phyloP scores from a whole-genome alignment of 2,888 invertebrate species.

The Campoplex nolae region DNA sequence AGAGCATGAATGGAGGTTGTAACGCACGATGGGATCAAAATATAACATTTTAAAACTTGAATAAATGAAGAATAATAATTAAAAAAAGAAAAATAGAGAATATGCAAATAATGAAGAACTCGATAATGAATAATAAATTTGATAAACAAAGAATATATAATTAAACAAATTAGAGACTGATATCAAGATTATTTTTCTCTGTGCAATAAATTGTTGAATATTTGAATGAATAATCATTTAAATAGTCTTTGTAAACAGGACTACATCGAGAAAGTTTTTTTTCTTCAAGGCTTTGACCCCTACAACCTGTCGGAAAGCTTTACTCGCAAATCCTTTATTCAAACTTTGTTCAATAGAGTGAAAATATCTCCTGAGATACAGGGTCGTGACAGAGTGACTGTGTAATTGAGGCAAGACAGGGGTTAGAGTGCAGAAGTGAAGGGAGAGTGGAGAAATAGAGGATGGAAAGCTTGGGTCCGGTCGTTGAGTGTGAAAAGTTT shows the following conservation, averaged over 20 bases:
- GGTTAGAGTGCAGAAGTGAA: conserved; percentile 7
- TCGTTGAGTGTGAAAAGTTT: conserved; percentile 27
- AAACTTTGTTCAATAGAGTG: conserved; percentile 27
- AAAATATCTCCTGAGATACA: conserved; percentile 4
- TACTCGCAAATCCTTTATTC: conserved; percentile 1
- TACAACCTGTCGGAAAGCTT: background rate
- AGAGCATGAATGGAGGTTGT: too few relatives aligned
- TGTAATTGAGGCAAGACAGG: conserved; percentile 31
- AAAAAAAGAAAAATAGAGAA: too few relatives aligned
- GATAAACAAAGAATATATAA: background rate
- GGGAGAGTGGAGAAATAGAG: conserved; percentile 10
- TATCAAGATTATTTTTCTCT: background rate
- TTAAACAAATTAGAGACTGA: background rate
- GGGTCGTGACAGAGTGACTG: conserved; percentile 2
- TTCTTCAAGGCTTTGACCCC: background rate
- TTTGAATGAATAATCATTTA: background rate
- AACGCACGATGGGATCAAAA: background rate
- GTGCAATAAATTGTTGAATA: background rate
- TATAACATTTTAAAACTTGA: background rate
- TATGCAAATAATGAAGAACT: too few relatives aligned
- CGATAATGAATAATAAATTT: background rate
- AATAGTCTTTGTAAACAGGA: background rate
- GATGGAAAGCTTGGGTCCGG: conserved; percentile 31
- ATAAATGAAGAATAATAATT: background rate
- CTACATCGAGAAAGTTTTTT: background rate